Evolutionary conservation across 1,140 invertebrate genomes (phyloP).

Genomic region (Macrosteles quadrilineatus): DNA sequence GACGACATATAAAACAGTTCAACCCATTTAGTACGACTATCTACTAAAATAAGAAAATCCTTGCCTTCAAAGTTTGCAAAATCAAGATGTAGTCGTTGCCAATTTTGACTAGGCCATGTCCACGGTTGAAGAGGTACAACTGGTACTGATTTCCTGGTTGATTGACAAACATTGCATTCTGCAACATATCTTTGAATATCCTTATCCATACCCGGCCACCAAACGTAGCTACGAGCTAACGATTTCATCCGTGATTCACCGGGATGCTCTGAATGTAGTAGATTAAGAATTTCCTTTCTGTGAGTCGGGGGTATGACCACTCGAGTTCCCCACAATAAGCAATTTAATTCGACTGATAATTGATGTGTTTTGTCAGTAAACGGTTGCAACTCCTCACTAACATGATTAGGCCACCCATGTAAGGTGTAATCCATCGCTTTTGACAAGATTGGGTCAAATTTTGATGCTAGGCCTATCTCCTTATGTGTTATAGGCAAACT

Average conservation of each 20-base stretch:
- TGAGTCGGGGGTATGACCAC: slow-evolving; percentile 44
- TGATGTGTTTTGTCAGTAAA: not conserved
- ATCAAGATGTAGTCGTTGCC: slow-evolving; percentile 1
- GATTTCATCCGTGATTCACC: slow-evolving; percentile 50
- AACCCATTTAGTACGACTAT: slow-evolving; percentile 50
- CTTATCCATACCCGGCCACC: slow-evolving; percentile 49
- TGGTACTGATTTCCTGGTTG: not conserved
- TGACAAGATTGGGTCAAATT: no score
- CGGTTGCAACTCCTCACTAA: not conserved
- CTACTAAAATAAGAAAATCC: slow-evolving; percentile 36
- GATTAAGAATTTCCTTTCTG: slow-evolving; percentile 40
- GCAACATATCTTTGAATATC: slow-evolving; percentile 41
- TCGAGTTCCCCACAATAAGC: slow-evolving; percentile 33
- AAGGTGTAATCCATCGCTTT: slow-evolving; percentile 3
- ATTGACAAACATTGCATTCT: slow-evolving; percentile 34
- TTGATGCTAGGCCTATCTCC: no score
- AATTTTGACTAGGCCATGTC: not conserved
- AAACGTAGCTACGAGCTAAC: slow-evolving; percentile 47
- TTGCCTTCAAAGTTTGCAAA: not conserved
- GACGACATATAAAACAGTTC: slow-evolving; percentile 42
- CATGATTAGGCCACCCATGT: slow-evolving; percentile 7
- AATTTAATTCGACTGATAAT: slow-evolving; percentile 28
- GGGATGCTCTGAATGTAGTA: slow-evolving; percentile 47
- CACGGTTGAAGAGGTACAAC: not conserved
- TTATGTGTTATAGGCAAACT: no score